These are phyloP conservation scores for Atrichornis clamosus DNA, from an alignment of 2,113 vertebrate species.

Conservation along the genomic window DNA sequence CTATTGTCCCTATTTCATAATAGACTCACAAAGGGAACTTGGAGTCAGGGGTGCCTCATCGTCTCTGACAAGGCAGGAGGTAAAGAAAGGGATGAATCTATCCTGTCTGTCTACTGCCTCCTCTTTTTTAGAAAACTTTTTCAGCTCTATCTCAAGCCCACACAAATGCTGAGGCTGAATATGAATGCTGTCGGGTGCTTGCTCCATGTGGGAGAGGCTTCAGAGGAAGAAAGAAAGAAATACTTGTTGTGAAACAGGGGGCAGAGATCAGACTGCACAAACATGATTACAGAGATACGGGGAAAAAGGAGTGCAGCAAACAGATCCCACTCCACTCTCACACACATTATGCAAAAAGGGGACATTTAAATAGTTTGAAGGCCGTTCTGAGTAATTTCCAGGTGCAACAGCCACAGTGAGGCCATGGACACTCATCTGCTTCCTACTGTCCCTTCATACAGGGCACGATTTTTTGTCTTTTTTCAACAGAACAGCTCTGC, in stretches of 20 bases:
- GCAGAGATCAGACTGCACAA: neutral
- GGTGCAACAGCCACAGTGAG: neutral
- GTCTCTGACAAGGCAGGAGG: neutral
- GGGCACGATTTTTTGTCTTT: neutral
- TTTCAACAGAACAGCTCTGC: neutral
- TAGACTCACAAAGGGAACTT: neutral
- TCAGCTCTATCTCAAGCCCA: neutral
- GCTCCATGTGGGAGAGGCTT: neutral
- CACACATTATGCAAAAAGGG: neutral
- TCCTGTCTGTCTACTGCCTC: neutral
- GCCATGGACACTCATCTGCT: neutral
- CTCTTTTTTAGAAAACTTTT: neutral
- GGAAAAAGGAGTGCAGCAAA: neutral
- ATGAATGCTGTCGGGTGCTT: neutral
- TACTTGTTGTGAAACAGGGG: neutral
- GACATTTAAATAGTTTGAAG: neutral
- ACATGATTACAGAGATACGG: neutral
- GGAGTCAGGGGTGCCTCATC: accelerated
- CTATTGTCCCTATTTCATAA: neutral
- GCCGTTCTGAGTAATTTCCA: neutral
- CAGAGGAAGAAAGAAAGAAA: neutral
- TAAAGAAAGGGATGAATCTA: neutral
- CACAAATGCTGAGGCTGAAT: neutral
- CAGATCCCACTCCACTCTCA: neutral
- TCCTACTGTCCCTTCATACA: neutral